phyloP scores from a whole-genome alignment of 2,888 invertebrate species.

The Athalia rosae region DNA sequence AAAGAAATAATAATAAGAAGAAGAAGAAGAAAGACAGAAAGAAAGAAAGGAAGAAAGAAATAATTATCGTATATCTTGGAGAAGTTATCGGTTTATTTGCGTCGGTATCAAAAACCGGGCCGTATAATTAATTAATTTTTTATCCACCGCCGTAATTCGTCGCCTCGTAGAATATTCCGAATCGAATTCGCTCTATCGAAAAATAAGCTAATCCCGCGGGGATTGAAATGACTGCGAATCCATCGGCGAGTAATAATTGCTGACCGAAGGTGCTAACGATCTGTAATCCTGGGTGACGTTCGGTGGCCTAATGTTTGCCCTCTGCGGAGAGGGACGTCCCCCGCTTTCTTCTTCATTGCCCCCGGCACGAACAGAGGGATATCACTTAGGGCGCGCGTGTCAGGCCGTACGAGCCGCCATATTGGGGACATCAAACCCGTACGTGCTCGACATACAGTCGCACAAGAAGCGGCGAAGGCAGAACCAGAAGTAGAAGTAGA shows the following conservation, averaged over 20 bases:
- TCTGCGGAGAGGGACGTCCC: background rate
- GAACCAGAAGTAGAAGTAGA: too few species aligned
- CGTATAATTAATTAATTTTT: too few species aligned
- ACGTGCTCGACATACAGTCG: slow-evolving; percentile 58
- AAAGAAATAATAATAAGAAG: background rate
- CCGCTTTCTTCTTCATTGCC: slow-evolving; percentile 1
- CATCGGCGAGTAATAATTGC: background rate
- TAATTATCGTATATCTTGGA: too few species aligned
- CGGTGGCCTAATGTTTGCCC: background rate
- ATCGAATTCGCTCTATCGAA: too few species aligned
- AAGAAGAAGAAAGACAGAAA: background rate
- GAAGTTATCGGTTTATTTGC: too few species aligned
- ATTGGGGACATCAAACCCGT: slow-evolving; percentile 59
- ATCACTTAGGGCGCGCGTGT: slow-evolving; percentile 41
- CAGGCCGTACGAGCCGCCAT: slow-evolving; percentile 51
- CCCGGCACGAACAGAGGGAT: slow-evolving; percentile 25
- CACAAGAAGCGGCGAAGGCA: slow-evolving; percentile 22
- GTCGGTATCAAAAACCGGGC: too few species aligned
- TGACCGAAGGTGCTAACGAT: slow-evolving; percentile 37
- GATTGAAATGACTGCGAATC: too few species aligned
- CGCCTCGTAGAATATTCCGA: too few species aligned
- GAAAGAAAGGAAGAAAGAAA: background rate
- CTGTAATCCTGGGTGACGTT: slow-evolving; percentile 17
- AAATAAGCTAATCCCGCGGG: too few species aligned
- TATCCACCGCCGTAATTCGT: too few species aligned